Percentiles rank a stretch among this genome's conserved stretches.
phyloP scores from a whole-genome alignment of 2,888 invertebrate genomes.

The Parnassius smintheus region DNA sequence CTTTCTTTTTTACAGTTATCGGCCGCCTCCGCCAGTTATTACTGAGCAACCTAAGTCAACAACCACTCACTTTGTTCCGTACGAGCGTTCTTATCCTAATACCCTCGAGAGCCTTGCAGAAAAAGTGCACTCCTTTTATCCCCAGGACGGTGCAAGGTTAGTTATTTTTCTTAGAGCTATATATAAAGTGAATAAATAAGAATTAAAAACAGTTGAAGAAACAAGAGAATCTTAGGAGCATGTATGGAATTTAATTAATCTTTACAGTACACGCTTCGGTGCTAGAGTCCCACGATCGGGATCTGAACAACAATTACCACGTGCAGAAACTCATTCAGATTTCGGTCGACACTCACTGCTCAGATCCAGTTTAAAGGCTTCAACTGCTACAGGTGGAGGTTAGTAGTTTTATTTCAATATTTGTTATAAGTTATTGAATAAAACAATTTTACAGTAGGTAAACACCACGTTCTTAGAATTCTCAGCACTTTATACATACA shows the following conservation, averaged over 20 bases:
- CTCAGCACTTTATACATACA: too few relatives aligned
- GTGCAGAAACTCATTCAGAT: conserved; percentile 91
- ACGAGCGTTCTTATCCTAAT: conserved; percentile 92
- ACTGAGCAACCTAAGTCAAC: conserved; percentile 93
- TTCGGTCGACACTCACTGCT: conserved; percentile 91
- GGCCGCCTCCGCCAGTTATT: conserved; percentile 93
- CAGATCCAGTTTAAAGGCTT: conserved; percentile 89
- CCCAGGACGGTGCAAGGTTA: conserved; percentile 66
- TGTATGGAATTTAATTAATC: conserved; percentile 25
- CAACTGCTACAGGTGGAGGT: conserved; percentile 60
- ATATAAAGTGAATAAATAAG: not conserved
- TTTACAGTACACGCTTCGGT: conserved; percentile 64
- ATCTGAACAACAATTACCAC: conserved; percentile 94
- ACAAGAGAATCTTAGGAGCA: conserved; percentile 17
- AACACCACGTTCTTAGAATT: too few relatives aligned
- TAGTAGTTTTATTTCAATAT: conserved; percentile 20
- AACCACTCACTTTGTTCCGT: conserved; percentile 91
- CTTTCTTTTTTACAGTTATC: conserved; percentile 76
- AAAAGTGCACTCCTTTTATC: conserved; percentile 94
- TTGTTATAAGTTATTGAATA: not conserved
- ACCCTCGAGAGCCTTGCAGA: conserved; percentile 95
- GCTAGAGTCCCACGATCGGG: conserved; percentile 90
- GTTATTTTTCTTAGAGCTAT: conserved; percentile 5
- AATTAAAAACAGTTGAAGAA: not conserved
- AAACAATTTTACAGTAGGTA: too few relatives aligned